A percentile compares a stretch with the other conserved stretches of the same genome.
phyloP scores from a whole-genome alignment of 2,888 invertebrate genomes.

The Cataglyphis cursor region DNA sequence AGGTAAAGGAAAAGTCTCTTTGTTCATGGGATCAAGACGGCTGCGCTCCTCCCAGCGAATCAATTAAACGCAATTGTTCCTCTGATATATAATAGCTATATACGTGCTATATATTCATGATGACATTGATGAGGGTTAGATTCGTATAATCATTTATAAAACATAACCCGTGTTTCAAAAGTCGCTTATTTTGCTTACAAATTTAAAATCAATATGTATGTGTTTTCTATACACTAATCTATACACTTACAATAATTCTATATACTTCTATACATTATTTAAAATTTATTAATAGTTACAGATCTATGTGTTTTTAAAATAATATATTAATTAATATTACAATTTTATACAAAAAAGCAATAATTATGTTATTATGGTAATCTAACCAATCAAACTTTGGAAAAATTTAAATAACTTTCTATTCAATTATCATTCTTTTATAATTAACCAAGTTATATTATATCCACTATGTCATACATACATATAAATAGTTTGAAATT shows the following conservation, averaged over 20 bases:
- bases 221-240: not conserved
- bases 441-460: not conserved
- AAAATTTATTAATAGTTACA: not conserved
- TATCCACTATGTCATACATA: not conserved
- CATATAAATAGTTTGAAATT: not conserved
- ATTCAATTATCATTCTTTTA: not conserved
- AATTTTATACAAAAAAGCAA: not conserved
- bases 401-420: not conserved
- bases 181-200: not conserved
- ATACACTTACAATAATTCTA: too few species aligned
- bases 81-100: not conserved
- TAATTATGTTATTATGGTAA: not conserved
- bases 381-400: not conserved
- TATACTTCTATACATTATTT: not conserved
- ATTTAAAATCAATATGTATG: not conserved
- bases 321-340: not conserved
- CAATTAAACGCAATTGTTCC: conserved; percentile 56
- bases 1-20: conserved; percentile 60
- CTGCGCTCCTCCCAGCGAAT: conserved; percentile 41
- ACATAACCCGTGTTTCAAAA: not conserved
- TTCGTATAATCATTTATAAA: not conserved
- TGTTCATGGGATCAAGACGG: conserved; percentile 62
- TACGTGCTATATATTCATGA: not conserved
- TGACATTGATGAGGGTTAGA: not conserved
- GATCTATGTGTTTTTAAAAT: not conserved